Conservation (phyloP, 2,888 invertebrate species). For the Epiblema foenella region DNA sequence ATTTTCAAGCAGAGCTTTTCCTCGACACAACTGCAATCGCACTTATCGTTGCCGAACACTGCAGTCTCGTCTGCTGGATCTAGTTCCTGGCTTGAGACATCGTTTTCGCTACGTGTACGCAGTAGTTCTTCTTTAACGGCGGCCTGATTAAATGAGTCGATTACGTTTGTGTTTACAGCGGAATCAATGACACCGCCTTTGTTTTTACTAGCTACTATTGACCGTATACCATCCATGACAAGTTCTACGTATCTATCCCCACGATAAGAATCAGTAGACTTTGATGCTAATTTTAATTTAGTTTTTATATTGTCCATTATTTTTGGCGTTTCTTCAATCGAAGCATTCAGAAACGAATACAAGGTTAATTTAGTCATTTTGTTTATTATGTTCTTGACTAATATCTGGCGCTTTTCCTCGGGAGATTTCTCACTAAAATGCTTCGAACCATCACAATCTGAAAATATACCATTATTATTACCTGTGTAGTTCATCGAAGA, state of each 20-base stretch:
- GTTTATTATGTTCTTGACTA: constrained; percentile 54
- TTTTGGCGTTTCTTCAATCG: constrained; percentile 48
- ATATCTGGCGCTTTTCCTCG: constrained; percentile 45
- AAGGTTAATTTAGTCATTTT: constrained; percentile 58
- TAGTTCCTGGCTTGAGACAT: constrained; percentile 2
- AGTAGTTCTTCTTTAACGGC: neutral
- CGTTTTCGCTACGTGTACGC: neutral
- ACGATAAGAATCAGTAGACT: constrained; percentile 53
- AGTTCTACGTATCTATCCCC: constrained; percentile 58
- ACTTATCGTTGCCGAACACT: constrained; percentile 23
- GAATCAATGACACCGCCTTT: neutral
- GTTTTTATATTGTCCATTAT: constrained; percentile 53
- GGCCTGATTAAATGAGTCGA: neutral
- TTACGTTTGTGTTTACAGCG: neutral
- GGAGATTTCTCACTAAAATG: neutral
- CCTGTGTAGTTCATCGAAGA: neutral
- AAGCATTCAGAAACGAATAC: constrained; percentile 49
- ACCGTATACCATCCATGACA: constrained; percentile 65
- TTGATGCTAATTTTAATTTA: constrained; percentile 56
- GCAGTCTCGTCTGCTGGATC: constrained; percentile 3
- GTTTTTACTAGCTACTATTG: constrained; percentile 46
- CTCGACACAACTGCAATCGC: constrained; percentile 51
- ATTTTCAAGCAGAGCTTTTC: constrained; percentile 59
- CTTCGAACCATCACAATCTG: constrained; percentile 9
- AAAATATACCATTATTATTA: neutral